A percentile compares a stretch with the other conserved stretches of the same genome.
phyloP scores from a whole-genome alignment of 2,888 invertebrate genomes.

The Mythimna lalbum region DNA sequence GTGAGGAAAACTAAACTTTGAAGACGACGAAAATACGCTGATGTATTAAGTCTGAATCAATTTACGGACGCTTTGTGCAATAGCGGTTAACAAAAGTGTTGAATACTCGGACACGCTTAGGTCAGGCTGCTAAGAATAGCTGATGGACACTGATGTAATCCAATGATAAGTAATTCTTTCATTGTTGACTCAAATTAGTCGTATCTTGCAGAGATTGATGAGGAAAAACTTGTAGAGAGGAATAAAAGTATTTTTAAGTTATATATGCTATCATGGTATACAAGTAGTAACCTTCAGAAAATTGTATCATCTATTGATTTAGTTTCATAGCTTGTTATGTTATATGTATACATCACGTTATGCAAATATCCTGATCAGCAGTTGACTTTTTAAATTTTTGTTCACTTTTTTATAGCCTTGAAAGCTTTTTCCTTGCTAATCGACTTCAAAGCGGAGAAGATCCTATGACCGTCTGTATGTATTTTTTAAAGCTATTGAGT shows the following conservation, averaged over 20 bases:
- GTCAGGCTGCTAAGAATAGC: slow-evolving; percentile 64
- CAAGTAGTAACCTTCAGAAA: background rate
- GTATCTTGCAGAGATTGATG: background rate
- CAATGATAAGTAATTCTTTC: slow-evolving; percentile 42
- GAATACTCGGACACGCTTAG: slow-evolving; percentile 42
- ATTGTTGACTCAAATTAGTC: slow-evolving; percentile 28
- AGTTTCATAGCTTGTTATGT: background rate
- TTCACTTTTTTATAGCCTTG: background rate
- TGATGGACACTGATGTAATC: slow-evolving; percentile 65
- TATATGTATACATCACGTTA: no score
- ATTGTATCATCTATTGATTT: background rate
- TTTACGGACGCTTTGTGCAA: slow-evolving; percentile 35
- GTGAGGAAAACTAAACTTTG: background rate
- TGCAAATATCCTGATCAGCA: no score
- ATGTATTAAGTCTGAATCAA: slow-evolving; percentile 29
- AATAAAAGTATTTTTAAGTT: background rate
- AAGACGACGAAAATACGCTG: background rate
- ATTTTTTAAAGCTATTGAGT: background rate
- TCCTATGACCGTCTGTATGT: background rate
- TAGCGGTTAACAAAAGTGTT: slow-evolving; percentile 39
- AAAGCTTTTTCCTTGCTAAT: background rate
- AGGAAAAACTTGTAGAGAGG: background rate
- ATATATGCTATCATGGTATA: background rate
- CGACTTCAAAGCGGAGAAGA: background rate
- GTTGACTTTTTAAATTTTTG: background rate